Conservation (phyloP, 1,140 invertebrate species). For the Temnothorax nylanderi region DNA sequence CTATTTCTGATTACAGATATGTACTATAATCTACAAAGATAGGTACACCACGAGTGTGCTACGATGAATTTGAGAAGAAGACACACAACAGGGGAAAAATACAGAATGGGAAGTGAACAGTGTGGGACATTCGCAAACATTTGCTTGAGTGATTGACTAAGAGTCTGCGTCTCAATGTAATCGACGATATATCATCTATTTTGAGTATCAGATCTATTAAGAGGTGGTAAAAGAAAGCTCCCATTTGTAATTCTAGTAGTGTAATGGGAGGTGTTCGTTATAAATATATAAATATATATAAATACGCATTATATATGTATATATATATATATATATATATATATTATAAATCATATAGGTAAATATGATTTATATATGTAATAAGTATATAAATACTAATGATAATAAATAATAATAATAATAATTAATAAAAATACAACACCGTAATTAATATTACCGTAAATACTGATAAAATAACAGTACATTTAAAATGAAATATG, state of each 20-base stretch:
- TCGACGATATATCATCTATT: constrained; percentile 83
- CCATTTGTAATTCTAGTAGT: constrained; percentile 85
- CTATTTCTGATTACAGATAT: constrained; percentile 83
- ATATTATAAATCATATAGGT: constrained; percentile 81
- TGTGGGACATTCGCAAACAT: constrained; percentile 77
- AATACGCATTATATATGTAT: constrained; percentile 81
- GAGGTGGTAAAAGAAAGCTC: constrained; percentile 73
- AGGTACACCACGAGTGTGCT: constrained; percentile 83
- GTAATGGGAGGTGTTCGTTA: constrained; percentile 85
- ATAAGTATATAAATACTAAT: constrained; percentile 79
- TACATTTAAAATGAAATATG: constrained; percentile 75
- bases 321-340: constrained; percentile 83
- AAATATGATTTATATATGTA: constrained; percentile 83
- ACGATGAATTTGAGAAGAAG: constrained; percentile 80
- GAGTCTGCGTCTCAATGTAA: constrained; percentile 78
- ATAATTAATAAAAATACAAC: constrained; percentile 69
- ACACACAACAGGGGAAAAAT: constrained; percentile 76
- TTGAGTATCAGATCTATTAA: constrained; percentile 79
- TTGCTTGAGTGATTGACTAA: constrained; percentile 74
- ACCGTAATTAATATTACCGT: constrained; percentile 65
- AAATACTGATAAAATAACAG: constrained; percentile 73
- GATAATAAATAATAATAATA: constrained; percentile 77
- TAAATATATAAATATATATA: constrained; percentile 84
- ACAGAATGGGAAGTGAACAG: constrained; percentile 79
- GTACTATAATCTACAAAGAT: constrained; percentile 83